Evolutionary conservation across 2,888 invertebrate genomes (phyloP), one percentile per base, ranked within the genome.

Genomic region (Zaprionus bogoriensis): DNA sequence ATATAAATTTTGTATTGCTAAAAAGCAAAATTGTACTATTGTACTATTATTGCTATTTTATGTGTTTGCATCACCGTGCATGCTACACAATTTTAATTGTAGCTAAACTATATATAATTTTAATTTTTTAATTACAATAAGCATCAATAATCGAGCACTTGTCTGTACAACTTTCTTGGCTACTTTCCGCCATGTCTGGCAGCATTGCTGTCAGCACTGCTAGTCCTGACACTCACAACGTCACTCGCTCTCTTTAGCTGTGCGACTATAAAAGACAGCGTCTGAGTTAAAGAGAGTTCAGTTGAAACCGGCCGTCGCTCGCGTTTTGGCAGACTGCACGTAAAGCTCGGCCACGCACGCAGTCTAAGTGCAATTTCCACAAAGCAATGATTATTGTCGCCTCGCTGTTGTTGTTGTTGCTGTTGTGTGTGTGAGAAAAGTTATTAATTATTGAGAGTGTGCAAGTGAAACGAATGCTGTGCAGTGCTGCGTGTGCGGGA

Each of bases 271-370:
- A 83, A 78, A 78, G 81, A 42, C 46, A 70, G 53, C 36, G 66
- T 17, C 28, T 4, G 3, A 27, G 46, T 47, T 47, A 36, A 66
- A 64, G 59, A 68, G 72, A 74, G 65, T 75, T 77, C 83, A 59
- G 64, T 81, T 54, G 61, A 65, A 78, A 78, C 79, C 82, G 82
- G 85, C 67, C 63, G 66, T 85, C 72, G 68, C 72, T 67, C 63
- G 69, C 70, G 69, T 32, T 71, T 74, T 74, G 51, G 64, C 59
- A 54, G 66, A 44, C 14, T 77, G 65, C 54, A 47, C n/a, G 10
- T 19, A 76, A 80, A 80, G 85, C 64, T 80, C 47, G 54, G 58
- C 45, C 57, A 14, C 17, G 61, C 61, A 58, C 75, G 70, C 60
- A 77, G 46, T 74, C 66, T 50, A 61, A 71, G 81, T 84, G 78